These are phyloP conservation scores for Chelonia mydas DNA, from an alignment of 2,797 vertebrate species.

Conservation along the genomic window DNA sequence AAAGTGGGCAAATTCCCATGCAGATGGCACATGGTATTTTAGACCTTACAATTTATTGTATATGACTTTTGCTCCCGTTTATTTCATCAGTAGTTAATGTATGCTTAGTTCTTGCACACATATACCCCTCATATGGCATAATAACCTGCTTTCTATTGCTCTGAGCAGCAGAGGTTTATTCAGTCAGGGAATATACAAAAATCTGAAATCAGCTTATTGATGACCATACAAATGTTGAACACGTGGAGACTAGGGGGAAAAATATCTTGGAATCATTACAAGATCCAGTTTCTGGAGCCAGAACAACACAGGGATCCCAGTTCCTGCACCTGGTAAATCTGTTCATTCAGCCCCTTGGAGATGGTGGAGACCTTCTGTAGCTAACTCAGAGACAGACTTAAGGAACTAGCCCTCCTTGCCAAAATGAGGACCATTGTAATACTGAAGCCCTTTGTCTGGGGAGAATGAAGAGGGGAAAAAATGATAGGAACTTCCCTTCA, in stretches of 20 bases:
- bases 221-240: background rate
- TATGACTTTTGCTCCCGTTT: background rate
- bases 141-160: background rate
- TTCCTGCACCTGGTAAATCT: background rate
- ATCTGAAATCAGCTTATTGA: background rate
- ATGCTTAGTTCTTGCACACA: background rate
- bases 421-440: background rate
- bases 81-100: background rate
- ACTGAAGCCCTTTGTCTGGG: background rate
- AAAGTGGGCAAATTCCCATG: background rate
- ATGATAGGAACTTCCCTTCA: background rate
- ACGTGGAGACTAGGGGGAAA: background rate
- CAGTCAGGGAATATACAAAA: background rate
- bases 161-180: background rate
- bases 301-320: background rate
- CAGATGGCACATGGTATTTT: background rate
- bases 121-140: background rate
- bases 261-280: background rate
- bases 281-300: background rate
- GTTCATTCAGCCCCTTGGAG: background rate
- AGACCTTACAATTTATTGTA: background rate
- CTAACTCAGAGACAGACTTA: background rate
- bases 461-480: background rate
- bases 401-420: background rate
- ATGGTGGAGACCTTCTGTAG: background rate